Conservation (phyloP, 2,888 invertebrate species). For the Volucella zonaria region DNA sequence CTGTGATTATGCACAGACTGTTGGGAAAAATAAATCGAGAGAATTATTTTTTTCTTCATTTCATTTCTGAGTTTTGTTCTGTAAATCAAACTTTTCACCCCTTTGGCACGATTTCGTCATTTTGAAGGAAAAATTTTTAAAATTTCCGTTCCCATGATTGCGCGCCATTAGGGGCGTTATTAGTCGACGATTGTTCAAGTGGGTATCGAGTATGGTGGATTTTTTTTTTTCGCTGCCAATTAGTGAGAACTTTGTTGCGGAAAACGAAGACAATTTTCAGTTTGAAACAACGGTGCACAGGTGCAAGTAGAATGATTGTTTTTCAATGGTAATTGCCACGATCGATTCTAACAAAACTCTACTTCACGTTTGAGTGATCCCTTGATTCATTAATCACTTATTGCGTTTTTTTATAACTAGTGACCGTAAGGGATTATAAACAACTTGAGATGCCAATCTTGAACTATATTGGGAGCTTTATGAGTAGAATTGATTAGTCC, state of each 20-base stretch:
- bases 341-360: too few species aligned
- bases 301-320: too few species aligned
- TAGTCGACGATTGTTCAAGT: slow-evolving; percentile 16
- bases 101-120: slow-evolving; percentile 71
- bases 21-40: background rate
- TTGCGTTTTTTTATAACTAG: too few species aligned
- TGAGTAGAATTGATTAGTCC: too few species aligned
- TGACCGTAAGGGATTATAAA: too few species aligned
- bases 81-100: slow-evolving; percentile 69
- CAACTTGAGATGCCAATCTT: too few species aligned
- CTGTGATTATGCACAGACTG: slow-evolving; percentile 2
- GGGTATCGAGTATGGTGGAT: background rate
- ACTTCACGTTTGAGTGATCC: too few species aligned
- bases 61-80: slow-evolving; percentile 5
- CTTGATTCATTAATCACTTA: too few species aligned
- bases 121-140: slow-evolving; percentile 50
- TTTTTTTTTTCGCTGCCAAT: slow-evolving; percentile 29
- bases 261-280: too few species aligned
- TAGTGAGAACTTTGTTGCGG: background rate
- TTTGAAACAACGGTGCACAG: too few species aligned
- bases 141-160: slow-evolving; percentile 45
- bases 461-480: too few species aligned
- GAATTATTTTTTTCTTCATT: slow-evolving; percentile 7
- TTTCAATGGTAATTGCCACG: too few species aligned
- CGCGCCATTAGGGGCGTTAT: slow-evolving; percentile 64